Percentiles rank a stretch among this genome's conserved stretches.
Evolutionary conservation across 1,140 invertebrate species (phyloP).

Genomic region (Atopsyche davidsoni): DNA sequence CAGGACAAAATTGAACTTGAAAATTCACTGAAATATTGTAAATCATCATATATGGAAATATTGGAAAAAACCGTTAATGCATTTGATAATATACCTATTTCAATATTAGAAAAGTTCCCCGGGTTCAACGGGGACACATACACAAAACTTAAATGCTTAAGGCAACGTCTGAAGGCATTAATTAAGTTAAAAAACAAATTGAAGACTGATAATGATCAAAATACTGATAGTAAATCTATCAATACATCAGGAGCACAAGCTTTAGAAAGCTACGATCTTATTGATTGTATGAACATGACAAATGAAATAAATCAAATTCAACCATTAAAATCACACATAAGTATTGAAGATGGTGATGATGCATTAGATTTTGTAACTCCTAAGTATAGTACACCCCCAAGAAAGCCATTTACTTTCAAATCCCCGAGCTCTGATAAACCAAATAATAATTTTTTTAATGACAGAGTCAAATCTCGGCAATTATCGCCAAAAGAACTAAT

Average conservation of each 20-base stretch:
- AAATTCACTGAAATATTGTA: slow-evolving; percentile 37
- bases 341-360: slow-evolving; percentile 20
- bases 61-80: slow-evolving; percentile 42
- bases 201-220: too few relatives aligned
- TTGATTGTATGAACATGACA: too few relatives aligned
- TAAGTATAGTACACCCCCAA: slow-evolving; percentile 15
- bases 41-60: slow-evolving; percentile 40
- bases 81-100: slow-evolving; percentile 43
- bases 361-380: slow-evolving; percentile 20
- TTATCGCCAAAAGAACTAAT: too few relatives aligned
- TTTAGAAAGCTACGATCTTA: too few relatives aligned
- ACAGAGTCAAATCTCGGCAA: too few relatives aligned
- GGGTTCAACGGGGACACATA: slow-evolving; percentile 40
- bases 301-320: neutral
- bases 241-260: too few relatives aligned
- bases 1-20: slow-evolving; percentile 32
- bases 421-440: too few relatives aligned
- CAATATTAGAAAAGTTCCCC: slow-evolving; percentile 40
- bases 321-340: neutral
- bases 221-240: too few relatives aligned
- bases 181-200: slow-evolving; percentile 21
- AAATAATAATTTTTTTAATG: too few relatives aligned
- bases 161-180: slow-evolving; percentile 14
- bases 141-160: slow-evolving; percentile 37
- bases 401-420: slow-evolving; percentile 5